Percentiles rank a stretch among this genome's conserved stretches.
phyloP scores from a whole-genome alignment of 2,888 invertebrate species.

The Papilio elwesi region DNA sequence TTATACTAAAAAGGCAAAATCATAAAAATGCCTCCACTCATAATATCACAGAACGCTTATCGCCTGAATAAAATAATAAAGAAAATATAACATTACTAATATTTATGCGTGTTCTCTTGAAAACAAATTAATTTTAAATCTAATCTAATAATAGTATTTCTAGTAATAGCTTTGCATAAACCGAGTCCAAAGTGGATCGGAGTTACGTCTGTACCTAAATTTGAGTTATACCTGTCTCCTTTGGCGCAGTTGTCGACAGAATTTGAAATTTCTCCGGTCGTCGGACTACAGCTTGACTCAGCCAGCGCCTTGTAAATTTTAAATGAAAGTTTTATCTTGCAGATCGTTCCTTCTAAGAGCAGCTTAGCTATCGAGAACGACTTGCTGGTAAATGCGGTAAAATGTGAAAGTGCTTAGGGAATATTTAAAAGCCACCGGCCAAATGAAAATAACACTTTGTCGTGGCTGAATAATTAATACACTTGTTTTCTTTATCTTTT shows the following conservation, averaged over 20 bases:
- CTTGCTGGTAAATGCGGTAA: constrained; percentile 38
- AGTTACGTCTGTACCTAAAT: constrained; percentile 41
- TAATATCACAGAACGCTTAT: too few relatives aligned
- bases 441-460: constrained; percentile 34
- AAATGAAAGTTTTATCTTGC: constrained; percentile 46
- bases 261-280: constrained; percentile 43
- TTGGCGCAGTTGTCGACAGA: constrained; percentile 45
- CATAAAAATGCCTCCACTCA: too few relatives aligned
- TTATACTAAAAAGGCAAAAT: too few relatives aligned
- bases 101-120: too few relatives aligned
- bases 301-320: constrained; percentile 44
- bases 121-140: too few relatives aligned
- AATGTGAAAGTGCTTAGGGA: constrained; percentile 39
- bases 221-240: constrained; percentile 43
- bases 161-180: constrained; percentile 4
- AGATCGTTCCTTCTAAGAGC: constrained; percentile 39
- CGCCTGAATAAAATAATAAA: too few relatives aligned
- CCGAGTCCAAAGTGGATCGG: constrained; percentile 21
- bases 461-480: constrained; percentile 25
- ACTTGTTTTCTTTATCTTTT: constrained; percentile 6
- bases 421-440: constrained; percentile 25
- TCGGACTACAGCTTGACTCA: constrained; percentile 33
- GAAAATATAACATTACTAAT: too few relatives aligned
- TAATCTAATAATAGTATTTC: constrained; percentile 22
- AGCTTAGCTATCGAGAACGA: constrained; percentile 42